These are phyloP conservation scores for Myiothlypis chrysogaster DNA, from an alignment of 2,797 vertebrate species.

Conservation along the genomic window DNA sequence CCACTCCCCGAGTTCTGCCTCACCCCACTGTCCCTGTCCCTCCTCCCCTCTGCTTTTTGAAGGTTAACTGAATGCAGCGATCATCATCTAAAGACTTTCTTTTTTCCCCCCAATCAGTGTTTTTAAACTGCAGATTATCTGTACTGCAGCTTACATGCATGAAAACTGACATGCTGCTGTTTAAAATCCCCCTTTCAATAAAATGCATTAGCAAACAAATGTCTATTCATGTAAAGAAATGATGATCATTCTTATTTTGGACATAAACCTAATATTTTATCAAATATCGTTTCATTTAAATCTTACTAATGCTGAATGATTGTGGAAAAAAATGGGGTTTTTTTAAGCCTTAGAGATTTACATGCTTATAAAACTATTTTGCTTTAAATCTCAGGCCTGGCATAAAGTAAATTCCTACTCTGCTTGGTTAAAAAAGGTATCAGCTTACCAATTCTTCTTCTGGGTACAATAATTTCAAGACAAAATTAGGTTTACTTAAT, in stretches of 20 bases:
- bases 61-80: background rate
- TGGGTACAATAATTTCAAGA: background rate
- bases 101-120: fast-evolving
- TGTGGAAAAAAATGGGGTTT: fast-evolving
- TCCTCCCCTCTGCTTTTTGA: background rate
- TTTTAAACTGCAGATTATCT: background rate
- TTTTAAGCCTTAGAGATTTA: background rate
- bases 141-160: background rate
- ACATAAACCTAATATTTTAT: background rate
- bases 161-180: background rate
- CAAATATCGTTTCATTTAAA: background rate
- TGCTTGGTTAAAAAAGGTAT: background rate
- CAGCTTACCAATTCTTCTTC: background rate
- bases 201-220: background rate
- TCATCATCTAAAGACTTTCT: background rate
- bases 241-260: background rate
- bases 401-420: background rate
- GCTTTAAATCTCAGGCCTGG: background rate
- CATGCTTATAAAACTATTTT: background rate
- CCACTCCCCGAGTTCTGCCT: fast-evolving
- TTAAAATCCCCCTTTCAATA: background rate
- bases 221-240: background rate
- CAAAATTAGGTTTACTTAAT: background rate
- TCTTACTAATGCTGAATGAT: background rate
- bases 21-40: background rate